A percentile compares a stretch with the other conserved stretches of the same genome.
These are phyloP conservation scores for Serripes groenlandicus DNA, from an alignment of 2,888 invertebrate genomes.

Conservation along the genomic window DNA sequence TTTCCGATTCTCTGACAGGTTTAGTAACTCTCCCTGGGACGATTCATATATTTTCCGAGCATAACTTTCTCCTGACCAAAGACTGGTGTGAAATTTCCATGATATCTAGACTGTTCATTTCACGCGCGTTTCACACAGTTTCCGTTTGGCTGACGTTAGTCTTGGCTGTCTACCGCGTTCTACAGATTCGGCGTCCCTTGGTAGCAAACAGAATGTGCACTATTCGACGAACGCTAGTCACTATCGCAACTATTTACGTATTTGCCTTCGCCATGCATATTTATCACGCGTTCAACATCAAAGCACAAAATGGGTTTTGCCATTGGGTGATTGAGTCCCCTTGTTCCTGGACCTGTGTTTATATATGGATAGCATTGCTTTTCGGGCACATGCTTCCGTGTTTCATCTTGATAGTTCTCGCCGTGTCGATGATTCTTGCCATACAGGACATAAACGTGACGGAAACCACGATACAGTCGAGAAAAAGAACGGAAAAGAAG, in stretches of 20 bases:
- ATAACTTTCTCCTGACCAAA: conserved; percentile 36
- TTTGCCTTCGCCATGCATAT: conserved; percentile 63
- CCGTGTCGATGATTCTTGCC: conserved; percentile 26
- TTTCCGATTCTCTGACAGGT: conserved; percentile 61
- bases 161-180: conserved; percentile 61
- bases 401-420: conserved; percentile 28
- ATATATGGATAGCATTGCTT: conserved; percentile 54
- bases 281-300: conserved; percentile 61
- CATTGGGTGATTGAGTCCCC: conserved; percentile 52
- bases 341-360: conserved; percentile 57
- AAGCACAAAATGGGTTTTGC: conserved; percentile 44
- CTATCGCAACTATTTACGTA: conserved; percentile 59
- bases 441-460: not conserved
- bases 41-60: conserved; percentile 45
- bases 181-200: conserved; percentile 64
- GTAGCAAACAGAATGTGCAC: conserved; percentile 57
- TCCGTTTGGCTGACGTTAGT: conserved; percentile 72
- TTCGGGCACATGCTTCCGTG: conserved; percentile 52
- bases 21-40: conserved; percentile 57
- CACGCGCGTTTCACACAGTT: conserved; percentile 69
- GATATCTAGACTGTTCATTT: conserved; percentile 52
- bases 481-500: conserved; percentile 4
- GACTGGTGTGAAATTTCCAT: conserved; percentile 59
- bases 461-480: not conserved
- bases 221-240: conserved; percentile 47